These are phyloP conservation scores for Melipona quadrifasciata DNA, from an alignment of 1,140 invertebrate genomes.

Conservation along the genomic window DNA sequence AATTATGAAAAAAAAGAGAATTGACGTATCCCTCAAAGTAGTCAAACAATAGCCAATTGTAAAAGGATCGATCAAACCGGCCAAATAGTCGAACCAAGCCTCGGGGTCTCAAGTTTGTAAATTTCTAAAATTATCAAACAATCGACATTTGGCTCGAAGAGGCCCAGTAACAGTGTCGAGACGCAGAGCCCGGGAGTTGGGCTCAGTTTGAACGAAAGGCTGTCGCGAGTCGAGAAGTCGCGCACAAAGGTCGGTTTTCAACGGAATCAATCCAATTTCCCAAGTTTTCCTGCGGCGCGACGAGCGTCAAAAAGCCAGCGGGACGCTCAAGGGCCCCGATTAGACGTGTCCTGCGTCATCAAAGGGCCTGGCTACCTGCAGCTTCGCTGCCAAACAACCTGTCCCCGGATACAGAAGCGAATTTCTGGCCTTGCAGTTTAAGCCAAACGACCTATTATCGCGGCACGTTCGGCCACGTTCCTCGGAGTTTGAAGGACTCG, in stretches of 20 bases:
- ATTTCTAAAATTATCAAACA: too few species aligned
- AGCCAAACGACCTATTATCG: constrained; percentile 74
- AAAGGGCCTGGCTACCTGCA: constrained; percentile 56
- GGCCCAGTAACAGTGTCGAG: too few species aligned
- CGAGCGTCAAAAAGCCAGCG: constrained; percentile 70
- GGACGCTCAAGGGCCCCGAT: constrained; percentile 64
- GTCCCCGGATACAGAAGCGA: constrained; percentile 36
- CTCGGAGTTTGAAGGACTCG: not conserved
- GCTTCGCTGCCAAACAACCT: constrained; percentile 67
- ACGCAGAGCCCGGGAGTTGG: not conserved
- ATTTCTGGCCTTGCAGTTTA: constrained; percentile 45
- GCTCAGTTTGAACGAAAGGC: not conserved
- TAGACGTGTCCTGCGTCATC: constrained; percentile 59
- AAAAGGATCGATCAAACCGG: too few species aligned
- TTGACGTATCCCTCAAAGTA: too few species aligned
- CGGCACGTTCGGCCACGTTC: constrained; percentile 70
- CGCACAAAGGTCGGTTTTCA: constrained; percentile 46
- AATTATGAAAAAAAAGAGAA: too few species aligned
- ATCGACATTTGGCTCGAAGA: not conserved
- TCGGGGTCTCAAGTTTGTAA: too few species aligned
- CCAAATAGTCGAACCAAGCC: too few species aligned
- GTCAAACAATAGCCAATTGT: too few species aligned
- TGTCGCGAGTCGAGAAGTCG: constrained; percentile 58
- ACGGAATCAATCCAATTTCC: constrained; percentile 62
- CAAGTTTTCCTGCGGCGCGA: constrained; percentile 24